These are phyloP conservation scores for Eclectus roratus DNA, from an alignment of 2,113 vertebrate species.

Conservation along the genomic window DNA sequence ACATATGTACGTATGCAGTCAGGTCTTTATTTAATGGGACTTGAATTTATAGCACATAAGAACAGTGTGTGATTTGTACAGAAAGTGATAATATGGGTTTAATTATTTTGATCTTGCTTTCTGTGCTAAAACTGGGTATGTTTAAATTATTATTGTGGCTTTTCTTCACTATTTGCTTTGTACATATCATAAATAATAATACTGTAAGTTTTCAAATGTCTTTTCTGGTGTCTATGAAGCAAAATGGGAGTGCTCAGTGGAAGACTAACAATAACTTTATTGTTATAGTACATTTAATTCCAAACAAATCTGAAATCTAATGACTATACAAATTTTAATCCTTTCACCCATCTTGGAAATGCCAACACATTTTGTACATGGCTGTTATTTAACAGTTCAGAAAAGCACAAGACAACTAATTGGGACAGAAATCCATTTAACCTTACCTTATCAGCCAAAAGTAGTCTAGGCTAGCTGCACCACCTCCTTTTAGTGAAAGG, in stretches of 20 bases:
- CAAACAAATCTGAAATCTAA: slow-evolving; percentile 36
- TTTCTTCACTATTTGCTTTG: slow-evolving; percentile 43
- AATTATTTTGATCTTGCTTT: slow-evolving; percentile 49
- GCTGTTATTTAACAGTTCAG: not conserved
- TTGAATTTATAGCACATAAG: slow-evolving; percentile 14
- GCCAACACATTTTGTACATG: not conserved
- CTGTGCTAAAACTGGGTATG: not conserved
- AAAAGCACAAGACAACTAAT: not conserved
- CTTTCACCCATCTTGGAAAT: not conserved
- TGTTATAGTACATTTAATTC: slow-evolving; percentile 1
- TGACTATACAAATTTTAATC: slow-evolving; percentile 8
- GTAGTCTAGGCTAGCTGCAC: not conserved
- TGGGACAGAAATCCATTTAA: not conserved
- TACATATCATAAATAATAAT: slow-evolving; percentile 48
- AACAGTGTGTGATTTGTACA: not conserved
- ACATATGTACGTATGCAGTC: not conserved
- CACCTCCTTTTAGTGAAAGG: not conserved
- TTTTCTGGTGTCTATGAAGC: slow-evolving; percentile 22
- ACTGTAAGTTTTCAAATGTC: slow-evolving; percentile 41
- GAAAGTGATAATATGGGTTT: slow-evolving; percentile 47
- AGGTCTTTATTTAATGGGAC: not conserved
- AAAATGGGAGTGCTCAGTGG: slow-evolving; percentile 26
- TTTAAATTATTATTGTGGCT: slow-evolving; percentile 20
- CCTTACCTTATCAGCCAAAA: not conserved
- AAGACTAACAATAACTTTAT: slow-evolving; percentile 45